These are phyloP conservation scores for Crossaster papposus DNA, from an alignment of 53 echinoderm and acorn worm species.

Conservation along the genomic window DNA sequence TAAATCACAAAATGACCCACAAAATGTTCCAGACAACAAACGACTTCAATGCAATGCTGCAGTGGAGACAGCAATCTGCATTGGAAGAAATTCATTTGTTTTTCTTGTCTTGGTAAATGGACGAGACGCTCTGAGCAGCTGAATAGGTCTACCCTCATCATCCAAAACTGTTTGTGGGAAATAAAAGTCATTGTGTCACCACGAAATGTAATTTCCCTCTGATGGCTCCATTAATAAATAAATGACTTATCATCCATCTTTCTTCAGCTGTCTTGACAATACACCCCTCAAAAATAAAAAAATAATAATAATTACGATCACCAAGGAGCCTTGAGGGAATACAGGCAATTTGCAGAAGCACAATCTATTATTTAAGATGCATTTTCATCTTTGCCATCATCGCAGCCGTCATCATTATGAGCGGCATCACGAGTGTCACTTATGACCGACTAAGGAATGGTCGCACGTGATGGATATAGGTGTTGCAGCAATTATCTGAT, in stretches of 20 bases:
- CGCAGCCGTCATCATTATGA: background rate
- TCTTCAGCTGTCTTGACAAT: slow-evolving; percentile 51
- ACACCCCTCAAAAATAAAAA: background rate
- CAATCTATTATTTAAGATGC: slow-evolving; percentile 41
- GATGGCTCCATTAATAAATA: slow-evolving; percentile 34
- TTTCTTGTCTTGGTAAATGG: background rate
- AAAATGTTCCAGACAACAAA: background rate
- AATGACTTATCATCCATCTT: slow-evolving; percentile 41
- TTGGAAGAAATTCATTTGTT: background rate
- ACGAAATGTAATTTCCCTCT: slow-evolving; percentile 31
- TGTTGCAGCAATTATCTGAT: slow-evolving; percentile 2
- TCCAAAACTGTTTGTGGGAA: background rate
- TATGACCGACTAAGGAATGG: slow-evolving; percentile 14
- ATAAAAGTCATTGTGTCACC: slow-evolving; percentile 43
- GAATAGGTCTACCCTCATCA: background rate
- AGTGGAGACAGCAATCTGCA: background rate
- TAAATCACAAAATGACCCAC: too few relatives aligned
- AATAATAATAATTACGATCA: background rate
- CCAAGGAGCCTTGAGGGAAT: slow-evolving; percentile 38
- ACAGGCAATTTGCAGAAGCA: slow-evolving; percentile 42
- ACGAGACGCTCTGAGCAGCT: background rate
- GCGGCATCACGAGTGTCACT: background rate
- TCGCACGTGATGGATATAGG: background rate
- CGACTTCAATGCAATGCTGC: background rate
- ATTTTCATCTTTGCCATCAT: slow-evolving; percentile 24